Percentiles rank a stretch among this genome's conserved stretches.
Evolutionary conservation across 1,140 invertebrate genomes (phyloP).

Genomic region (Lepidurus apus): DNA sequence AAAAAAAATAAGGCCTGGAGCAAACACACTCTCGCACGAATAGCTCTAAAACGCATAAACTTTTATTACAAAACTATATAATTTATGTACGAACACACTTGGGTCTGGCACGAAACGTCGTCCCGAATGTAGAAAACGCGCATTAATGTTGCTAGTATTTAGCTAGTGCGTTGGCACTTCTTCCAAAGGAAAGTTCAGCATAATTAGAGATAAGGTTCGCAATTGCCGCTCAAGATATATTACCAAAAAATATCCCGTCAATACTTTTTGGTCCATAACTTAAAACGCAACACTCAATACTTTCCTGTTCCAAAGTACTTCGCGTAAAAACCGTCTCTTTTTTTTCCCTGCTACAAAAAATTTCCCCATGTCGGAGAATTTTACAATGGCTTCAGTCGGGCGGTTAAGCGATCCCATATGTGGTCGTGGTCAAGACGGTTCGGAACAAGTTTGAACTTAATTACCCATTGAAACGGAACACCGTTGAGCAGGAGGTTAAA

Average conservation of each 20-base stretch:
- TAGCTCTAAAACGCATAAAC: not conserved
- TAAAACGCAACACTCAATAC: too few species aligned
- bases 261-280: too few species aligned
- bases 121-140: not conserved
- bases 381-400: not conserved
- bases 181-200: not conserved
- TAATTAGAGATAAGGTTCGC: slow-evolving; percentile 1
- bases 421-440: slow-evolving; percentile 8
- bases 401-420: slow-evolving; percentile 15
- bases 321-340: not conserved
- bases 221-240: slow-evolving; percentile 2
- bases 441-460: slow-evolving; percentile 19
- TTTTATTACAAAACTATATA: slow-evolving; percentile 10
- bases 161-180: not conserved
- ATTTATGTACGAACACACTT: not conserved
- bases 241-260: not conserved
- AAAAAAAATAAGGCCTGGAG: not conserved
- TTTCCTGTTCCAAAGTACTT: too few species aligned
- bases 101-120: slow-evolving; percentile 12
- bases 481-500: not conserved
- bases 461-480: slow-evolving; percentile 11
- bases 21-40: not conserved
- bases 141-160: slow-evolving; percentile 13
- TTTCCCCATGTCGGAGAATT: not conserved
- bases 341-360: not conserved